Percentiles rank a stretch among this genome's conserved stretches.
Conservation (phyloP, 2,797 vertebrate genomes). For the Gymnothorax javanicus region DNA sequence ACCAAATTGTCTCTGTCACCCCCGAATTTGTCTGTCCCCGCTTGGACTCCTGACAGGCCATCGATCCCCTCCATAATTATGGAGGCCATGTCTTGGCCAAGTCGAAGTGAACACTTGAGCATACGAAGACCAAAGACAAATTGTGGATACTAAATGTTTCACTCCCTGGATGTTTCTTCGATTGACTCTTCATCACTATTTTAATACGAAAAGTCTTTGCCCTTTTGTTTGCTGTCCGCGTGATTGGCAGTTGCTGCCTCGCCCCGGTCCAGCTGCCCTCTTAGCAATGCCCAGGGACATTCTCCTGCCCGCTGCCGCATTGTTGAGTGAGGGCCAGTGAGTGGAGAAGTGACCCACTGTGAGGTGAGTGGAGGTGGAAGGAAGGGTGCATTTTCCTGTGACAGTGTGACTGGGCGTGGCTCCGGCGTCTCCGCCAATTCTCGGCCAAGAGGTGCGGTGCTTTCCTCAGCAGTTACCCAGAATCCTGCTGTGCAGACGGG, state of each 20-base stretch:
- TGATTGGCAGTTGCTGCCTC: not conserved
- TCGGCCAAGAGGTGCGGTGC: not conserved
- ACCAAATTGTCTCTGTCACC: not conserved
- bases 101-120: not conserved
- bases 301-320: slow-evolving; percentile 54
- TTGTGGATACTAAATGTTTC: not conserved
- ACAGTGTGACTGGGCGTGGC: not conserved
- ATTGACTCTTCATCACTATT: not conserved
- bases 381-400: not conserved
- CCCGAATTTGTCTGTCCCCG: not conserved
- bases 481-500: not conserved
- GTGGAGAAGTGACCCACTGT: not conserved
- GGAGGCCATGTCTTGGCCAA: not conserved
- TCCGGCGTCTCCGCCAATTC: not conserved
- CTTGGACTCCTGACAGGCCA: not conserved
- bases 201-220: not conserved
- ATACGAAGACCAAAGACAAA: not conserved
- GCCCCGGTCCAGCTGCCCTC: not conserved
- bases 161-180: not conserved
- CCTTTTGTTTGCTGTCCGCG: not conserved
- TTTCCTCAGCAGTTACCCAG: not conserved
- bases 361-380: not conserved
- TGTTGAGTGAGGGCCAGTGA: slow-evolving; percentile 28
- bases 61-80: not conserved
- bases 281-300: slow-evolving; percentile 48